These are phyloP conservation scores for Eulemur macaco DNA, from an alignment of 2,113 vertebrate species.

Conservation along the genomic window DNA sequence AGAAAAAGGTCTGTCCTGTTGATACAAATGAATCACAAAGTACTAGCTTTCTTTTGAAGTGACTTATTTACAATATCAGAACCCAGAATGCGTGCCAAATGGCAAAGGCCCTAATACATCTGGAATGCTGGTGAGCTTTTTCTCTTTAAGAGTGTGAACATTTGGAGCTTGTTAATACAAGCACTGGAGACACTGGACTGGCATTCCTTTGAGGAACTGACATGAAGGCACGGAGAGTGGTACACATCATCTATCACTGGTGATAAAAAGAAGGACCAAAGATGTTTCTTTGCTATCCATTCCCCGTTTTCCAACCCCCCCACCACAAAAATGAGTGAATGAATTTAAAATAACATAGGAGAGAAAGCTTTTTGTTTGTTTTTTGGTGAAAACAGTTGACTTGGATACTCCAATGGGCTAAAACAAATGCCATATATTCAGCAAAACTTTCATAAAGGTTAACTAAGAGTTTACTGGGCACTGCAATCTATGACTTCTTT, in stretches of 20 bases:
- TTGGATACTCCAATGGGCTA: background rate
- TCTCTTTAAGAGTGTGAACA: background rate
- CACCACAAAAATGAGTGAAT: background rate
- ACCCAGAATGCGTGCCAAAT: background rate
- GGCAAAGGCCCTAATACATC: background rate
- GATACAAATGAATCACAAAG: conserved; percentile 37
- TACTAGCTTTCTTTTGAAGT: conserved; percentile 5
- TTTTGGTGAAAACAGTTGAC: conserved; percentile 12
- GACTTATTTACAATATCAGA: background rate
- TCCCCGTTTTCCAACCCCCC: background rate
- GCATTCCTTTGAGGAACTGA: background rate
- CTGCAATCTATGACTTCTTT: background rate
- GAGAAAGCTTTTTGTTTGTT: background rate
- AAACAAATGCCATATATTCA: background rate
- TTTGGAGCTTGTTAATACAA: background rate
- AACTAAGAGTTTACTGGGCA: background rate
- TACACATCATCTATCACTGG: background rate
- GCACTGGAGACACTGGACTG: background rate
- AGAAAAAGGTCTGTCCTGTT: background rate
- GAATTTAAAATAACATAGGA: background rate
- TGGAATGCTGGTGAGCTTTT: background rate
- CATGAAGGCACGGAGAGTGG: background rate
- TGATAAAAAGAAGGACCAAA: background rate
- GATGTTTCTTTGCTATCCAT: background rate
- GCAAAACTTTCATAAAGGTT: background rate